A percentile compares a stretch with the other conserved stretches of the same genome.
Conservation (phyloP, 2,797 vertebrate species). For the Sternotherus odoratus region DNA sequence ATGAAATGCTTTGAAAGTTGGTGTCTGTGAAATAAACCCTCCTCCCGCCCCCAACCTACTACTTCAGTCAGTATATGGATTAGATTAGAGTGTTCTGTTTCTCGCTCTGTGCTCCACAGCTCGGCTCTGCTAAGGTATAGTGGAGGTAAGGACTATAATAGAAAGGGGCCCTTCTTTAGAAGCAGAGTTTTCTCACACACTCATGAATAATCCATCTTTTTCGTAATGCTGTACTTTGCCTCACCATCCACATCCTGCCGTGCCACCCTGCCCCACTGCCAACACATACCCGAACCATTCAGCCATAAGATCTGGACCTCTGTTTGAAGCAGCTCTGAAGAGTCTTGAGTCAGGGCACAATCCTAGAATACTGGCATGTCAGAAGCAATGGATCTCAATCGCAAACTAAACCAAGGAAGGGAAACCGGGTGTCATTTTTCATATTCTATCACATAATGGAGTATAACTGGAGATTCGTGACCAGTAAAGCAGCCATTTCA, state of each 20-base stretch:
- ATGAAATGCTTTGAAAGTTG: conserved; percentile 23
- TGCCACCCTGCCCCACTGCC: neutral
- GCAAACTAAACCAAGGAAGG: neutral
- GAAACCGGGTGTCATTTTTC: conserved; percentile 46
- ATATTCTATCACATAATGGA: neutral
- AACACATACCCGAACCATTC: neutral
- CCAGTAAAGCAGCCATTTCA: conserved; percentile 60
- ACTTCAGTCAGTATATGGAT: neutral
- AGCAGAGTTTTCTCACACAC: conserved; percentile 13
- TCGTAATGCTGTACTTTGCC: neutral
- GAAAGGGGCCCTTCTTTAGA: neutral
- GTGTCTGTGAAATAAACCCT: neutral
- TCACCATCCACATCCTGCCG: neutral
- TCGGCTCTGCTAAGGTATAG: neutral
- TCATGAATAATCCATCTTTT: neutral
- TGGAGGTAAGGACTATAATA: fast-evolving
- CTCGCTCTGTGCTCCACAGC: neutral
- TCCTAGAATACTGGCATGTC: neutral
- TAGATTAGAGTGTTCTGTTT: neutral
- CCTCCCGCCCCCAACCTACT: neutral
- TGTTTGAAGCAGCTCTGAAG: conserved; percentile 31
- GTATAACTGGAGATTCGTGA: conserved; percentile 50
- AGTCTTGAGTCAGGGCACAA: neutral
- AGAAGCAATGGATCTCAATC: conserved; percentile 17
- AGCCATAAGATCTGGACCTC: neutral